Evolutionary conservation across 53 echinoderm and acorn worm species (phyloP), one percentile per base, ranked within the genome.

Genomic region (Actinopyga echinites): DNA sequence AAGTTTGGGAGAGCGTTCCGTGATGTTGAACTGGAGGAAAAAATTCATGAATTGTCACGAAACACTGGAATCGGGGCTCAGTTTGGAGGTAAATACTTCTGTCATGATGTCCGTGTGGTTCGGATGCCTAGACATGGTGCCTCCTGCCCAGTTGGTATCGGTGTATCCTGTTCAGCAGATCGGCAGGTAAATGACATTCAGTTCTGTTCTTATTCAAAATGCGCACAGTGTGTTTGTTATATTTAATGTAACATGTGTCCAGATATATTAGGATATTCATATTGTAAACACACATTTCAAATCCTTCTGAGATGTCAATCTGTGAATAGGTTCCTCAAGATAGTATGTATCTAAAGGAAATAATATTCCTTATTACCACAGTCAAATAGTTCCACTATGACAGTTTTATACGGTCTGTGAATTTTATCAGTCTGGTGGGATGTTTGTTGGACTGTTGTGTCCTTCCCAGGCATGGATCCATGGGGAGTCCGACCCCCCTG

Each of bases 31-130:
- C 61, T 99, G 85, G 99, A 99, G 57, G 84, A 95, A 79, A 68
- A 99, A 66, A 85, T 99, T 6, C 87, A 95, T 69, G 91, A 92
- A 53, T 75, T 99, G 30, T 88, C 92, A 32, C 87, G 86, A 61
- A 88, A 80, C 44, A 92, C 91, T 8, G 99, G 99, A 32, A 99
- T 99, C 22, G 99, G 99, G 20, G 99, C 99, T 22, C 99, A 99
- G 89, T 99, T 99, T 91, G 99, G 99, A 43, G 99, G 99, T 65
- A 99, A 99, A 65, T 99, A 99, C 90, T 99, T 99, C 87, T 99
- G 99, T 59, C 97, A 99, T 80, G 99, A 99, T 66, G 97, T 99
- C 7, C 75, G 99, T n/a, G 99, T 99, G 11, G 74, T 99, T 24
- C 68, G 99, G 56, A 86, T 99, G 31, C 99, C 99, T 3, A 92